Evolutionary conservation across 2,113 vertebrate species (phyloP).

Genomic region (Psittacula cyanocephala): DNA sequence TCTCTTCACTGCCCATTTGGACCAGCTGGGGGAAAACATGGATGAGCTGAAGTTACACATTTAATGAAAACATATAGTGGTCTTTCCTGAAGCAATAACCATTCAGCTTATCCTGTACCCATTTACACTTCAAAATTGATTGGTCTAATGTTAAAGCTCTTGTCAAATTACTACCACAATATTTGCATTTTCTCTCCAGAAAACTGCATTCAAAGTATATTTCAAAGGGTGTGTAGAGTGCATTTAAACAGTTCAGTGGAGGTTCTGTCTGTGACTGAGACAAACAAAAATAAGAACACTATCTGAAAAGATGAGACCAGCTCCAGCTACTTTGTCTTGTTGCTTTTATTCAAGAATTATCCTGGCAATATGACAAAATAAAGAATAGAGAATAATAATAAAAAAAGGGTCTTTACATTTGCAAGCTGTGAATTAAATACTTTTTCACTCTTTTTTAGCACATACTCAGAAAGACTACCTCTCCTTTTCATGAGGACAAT

Average conservation of each 20-base stretch:
- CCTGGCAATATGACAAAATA: neutral
- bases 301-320: neutral
- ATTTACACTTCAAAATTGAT: neutral
- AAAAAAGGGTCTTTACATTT: neutral
- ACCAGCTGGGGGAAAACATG: neutral
- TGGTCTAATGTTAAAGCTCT: neutral
- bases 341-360: neutral
- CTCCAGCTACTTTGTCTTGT: neutral
- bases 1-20: neutral
- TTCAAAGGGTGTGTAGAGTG: neutral
- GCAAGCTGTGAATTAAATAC: neutral
- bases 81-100: neutral
- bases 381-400: neutral
- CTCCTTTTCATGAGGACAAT: neutral
- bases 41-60: neutral
- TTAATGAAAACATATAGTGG: neutral
- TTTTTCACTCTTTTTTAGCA: neutral
- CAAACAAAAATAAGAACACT: neutral
- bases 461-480: neutral
- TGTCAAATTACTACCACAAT: neutral
- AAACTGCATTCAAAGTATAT: neutral
- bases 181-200: neutral
- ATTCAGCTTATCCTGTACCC: neutral
- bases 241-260: neutral
- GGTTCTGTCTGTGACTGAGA: neutral